These are phyloP conservation scores for Scotopteryx bipunctaria DNA, from an alignment of 2,888 invertebrate genomes.

Conservation along the genomic window DNA sequence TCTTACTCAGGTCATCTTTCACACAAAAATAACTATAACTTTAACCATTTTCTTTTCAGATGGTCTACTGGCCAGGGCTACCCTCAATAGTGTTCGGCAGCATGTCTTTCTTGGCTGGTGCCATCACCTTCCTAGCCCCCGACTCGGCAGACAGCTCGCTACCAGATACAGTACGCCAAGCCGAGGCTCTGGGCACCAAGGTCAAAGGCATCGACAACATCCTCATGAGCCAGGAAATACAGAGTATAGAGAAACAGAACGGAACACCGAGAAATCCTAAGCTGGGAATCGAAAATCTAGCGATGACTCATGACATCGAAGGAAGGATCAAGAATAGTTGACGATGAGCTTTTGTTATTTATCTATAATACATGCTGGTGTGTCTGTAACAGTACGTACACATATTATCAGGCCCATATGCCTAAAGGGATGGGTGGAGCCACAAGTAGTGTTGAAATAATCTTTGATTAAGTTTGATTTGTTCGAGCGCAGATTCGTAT, in stretches of 20 bases:
- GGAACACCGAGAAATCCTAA: background rate
- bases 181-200: constrained; percentile 57
- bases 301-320: constrained; percentile 1
- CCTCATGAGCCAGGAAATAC: constrained; percentile 30
- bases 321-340: constrained; percentile 16
- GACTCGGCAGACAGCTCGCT: constrained; percentile 59
- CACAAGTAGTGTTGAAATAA: no score
- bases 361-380: no score
- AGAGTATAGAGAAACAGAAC: constrained; percentile 6
- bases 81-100: constrained; percentile 64
- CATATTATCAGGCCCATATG: no score
- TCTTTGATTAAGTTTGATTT: no score
- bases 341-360: no score
- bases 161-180: constrained; percentile 67
- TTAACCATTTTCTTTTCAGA: constrained; percentile 46
- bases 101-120: constrained; percentile 55
- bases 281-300: constrained; percentile 3
- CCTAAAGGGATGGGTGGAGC: no score
- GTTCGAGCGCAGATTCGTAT: no score
- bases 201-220: constrained; percentile 25
- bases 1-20: no score
- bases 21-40: no score
- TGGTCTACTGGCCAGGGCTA: constrained; percentile 64
- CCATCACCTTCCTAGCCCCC: constrained; percentile 61
- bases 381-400: no score